These are phyloP conservation scores for Dilophus febrilis DNA, from an alignment of 2,888 invertebrate species.

Conservation along the genomic window DNA sequence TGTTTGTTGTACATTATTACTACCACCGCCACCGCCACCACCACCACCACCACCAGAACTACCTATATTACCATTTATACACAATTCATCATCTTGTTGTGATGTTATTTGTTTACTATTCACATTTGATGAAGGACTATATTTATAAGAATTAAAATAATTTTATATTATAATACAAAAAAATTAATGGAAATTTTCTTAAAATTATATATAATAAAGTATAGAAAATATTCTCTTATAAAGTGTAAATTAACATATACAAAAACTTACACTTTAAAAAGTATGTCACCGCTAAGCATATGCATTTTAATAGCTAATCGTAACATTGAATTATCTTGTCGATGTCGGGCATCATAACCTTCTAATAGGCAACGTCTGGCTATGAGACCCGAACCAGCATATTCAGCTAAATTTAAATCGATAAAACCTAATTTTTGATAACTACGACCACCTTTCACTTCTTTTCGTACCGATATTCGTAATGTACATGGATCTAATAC, in stretches of 20 bases:
- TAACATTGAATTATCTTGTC: constrained; percentile 94
- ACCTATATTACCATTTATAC: constrained; percentile 11
- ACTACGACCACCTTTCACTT: constrained; percentile 45
- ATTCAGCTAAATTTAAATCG: constrained; percentile 92
- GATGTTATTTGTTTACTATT: constrained; percentile 38
- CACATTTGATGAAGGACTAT: constrained; percentile 44
- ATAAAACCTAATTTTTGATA: constrained; percentile 81
- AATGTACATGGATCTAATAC: constrained; percentile 85
- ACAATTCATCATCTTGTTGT: constrained; percentile 27
- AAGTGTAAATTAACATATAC: not conserved
- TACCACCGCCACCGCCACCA: constrained; percentile 4
- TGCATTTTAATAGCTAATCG: constrained; percentile 81
- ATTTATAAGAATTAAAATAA: constrained; percentile 4
- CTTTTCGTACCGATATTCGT: constrained; percentile 90
- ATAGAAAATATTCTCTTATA: too few species aligned
- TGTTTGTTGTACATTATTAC: constrained; percentile 14
- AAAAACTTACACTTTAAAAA: constrained; percentile 88
- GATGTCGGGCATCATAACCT: constrained; percentile 81
- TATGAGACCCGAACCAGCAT: constrained; percentile 81
- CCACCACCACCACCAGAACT: not conserved
- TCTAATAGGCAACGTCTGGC: constrained; percentile 80
- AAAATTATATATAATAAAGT: too few species aligned
- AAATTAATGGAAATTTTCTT: not conserved
- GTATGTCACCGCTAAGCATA: constrained; percentile 88
- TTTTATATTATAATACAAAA: not conserved